Percentiles rank a stretch among this genome's conserved stretches.
These are phyloP conservation scores for Heliconius sara DNA, from an alignment of 2,888 invertebrate species.

Conservation along the genomic window DNA sequence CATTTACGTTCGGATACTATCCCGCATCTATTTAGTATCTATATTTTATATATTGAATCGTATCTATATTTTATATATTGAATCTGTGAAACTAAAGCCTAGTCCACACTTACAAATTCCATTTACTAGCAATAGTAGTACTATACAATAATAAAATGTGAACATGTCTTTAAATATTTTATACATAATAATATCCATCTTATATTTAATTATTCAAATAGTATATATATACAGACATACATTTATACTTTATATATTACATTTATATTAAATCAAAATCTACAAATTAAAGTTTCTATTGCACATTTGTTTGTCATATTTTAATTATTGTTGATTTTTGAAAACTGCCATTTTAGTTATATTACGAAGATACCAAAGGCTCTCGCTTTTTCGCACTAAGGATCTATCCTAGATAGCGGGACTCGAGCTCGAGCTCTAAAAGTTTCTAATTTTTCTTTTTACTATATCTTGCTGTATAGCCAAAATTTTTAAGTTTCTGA, in stretches of 20 bases:
- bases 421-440: no score
- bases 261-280: background rate
- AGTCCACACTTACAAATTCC: conserved; percentile 6
- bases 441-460: no score
- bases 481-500: no score
- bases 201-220: conserved; percentile 4
- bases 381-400: no score
- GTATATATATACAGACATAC: conserved; percentile 17
- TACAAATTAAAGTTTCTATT: conserved; percentile 25
- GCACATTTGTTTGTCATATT: conserved; percentile 22
- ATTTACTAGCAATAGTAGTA: background rate
- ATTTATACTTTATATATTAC: conserved; percentile 20
- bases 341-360: background rate
- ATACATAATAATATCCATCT: conserved; percentile 5
- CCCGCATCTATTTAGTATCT: background rate
- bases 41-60: background rate
- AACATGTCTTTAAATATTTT: conserved; percentile 2
- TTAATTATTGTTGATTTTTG: background rate
- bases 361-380: background rate
- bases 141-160: background rate
- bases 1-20: background rate
- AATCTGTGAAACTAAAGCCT: conserved; percentile 5
- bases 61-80: background rate
- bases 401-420: no score
- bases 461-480: no score